Evolutionary conservation across 23 tunicate species (phyloP).

Genomic region (Halocynthia roretzi): DNA sequence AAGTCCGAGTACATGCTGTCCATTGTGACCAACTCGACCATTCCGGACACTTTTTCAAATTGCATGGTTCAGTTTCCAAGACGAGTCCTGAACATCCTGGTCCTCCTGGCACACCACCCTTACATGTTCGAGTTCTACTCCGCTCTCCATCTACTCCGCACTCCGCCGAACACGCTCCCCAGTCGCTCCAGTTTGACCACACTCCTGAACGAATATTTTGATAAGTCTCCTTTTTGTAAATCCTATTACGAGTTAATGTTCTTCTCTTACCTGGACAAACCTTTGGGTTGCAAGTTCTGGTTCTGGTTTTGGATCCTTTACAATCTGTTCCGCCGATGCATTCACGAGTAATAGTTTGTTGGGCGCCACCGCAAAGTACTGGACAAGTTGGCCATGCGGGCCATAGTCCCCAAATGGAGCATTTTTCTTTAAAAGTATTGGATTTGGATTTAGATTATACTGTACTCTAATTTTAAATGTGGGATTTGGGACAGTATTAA

Average conservation of each 20-base stretch:
- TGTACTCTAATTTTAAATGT: too few relatives aligned
- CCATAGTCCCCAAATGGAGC: background rate
- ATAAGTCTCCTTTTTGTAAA: too few relatives aligned
- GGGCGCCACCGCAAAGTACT: constrained; percentile 7
- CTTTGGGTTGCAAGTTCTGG: background rate
- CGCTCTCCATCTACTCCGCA: background rate
- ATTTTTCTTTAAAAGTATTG: too few relatives aligned
- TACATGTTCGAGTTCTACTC: background rate
- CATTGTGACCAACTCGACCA: constrained; percentile 18
- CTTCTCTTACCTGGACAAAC: constrained; percentile 16
- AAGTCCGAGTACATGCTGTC: constrained; percentile 4
- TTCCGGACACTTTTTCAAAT: background rate
- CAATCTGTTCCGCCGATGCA: constrained; percentile 10
- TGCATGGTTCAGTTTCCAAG: background rate
- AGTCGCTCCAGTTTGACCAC: constrained; percentile 12
- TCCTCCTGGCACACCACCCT: background rate
- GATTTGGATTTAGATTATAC: too few relatives aligned
- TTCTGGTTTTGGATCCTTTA: constrained; percentile 9
- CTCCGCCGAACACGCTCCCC: constrained; percentile 9
- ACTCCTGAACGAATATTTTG: too few relatives aligned
- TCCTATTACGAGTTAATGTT: background rate
- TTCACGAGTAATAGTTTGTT: constrained; percentile 8
- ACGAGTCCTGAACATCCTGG: background rate
- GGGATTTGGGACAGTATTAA: too few relatives aligned
- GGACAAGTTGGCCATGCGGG: constrained; percentile 5